Base-by-base conservation (phyloP, 2,888 invertebrate species). In the Choreutis nemorana region DNA sequence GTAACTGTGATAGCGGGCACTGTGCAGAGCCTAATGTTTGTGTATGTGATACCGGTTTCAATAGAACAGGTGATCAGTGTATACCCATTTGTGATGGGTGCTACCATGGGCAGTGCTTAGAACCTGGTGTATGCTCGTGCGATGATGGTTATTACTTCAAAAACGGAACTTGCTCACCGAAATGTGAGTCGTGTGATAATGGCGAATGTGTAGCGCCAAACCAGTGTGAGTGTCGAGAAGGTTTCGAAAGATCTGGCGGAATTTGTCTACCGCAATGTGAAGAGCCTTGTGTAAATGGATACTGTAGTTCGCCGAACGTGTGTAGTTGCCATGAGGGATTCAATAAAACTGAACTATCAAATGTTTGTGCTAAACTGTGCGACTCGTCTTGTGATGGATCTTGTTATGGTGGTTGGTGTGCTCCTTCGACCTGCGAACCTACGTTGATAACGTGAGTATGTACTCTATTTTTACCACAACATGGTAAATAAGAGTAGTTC, bases 131-230 rank as follows among this genome's bases (percentile, higher is more conserved):
- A 8, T 67, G 70, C 9, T 14, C 26, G 14, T 26, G 26, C 9
- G 14, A 12, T 7, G 23, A 15, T 4, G 16, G 23, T 4, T 29
- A 6, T 24, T 6, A 6, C 8, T 13, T 9, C 6, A 15, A 5
- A 7, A 31, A 33, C 21, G 23, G 16, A 3, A 30, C 39, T 31
- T 37, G 45, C 33, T n/a, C 31, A 23, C 34, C 41, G 5, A 24
- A 33, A 12, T 72, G 70, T 37, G 40, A 46, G 2, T 15, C 28
- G 3, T 51, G 48, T 31, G 47, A 45, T 2, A 81, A 83, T 37
- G 86, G 85, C 13, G 65, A 68, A 24, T 87, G 87, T 46, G 73
- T 79, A 0, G 81, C 79, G 0, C 85, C 86, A 0, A 83, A 84
- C 26, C 58, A 71, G 2, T 87, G 87, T 50, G 66, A 54, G 14